A percentile compares a stretch with the other conserved stretches of the same genome.
Evolutionary conservation across 2,113 vertebrate genomes (phyloP).

Genomic region (Catagonus wagneri): DNA sequence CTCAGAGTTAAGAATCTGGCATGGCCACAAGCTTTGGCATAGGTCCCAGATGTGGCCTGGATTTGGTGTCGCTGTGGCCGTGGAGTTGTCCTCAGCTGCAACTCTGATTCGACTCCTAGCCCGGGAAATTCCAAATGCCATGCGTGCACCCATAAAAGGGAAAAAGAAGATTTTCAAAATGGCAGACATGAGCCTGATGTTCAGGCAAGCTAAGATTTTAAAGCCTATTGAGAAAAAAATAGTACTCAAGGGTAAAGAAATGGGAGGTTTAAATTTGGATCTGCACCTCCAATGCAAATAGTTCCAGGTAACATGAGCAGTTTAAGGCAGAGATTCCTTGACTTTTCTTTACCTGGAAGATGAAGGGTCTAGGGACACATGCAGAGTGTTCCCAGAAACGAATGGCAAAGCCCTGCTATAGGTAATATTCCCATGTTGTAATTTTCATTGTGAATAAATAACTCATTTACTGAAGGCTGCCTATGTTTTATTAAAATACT

Average conservation of each 20-base stretch:
- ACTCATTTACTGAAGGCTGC: not conserved
- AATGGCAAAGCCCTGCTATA: not conserved
- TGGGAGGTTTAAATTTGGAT: not conserved
- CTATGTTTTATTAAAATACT: constrained; percentile 52
- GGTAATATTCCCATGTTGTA: not conserved
- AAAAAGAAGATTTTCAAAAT: not conserved
- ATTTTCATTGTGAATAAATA: constrained; percentile 47
- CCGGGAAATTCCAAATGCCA: too few relatives aligned
- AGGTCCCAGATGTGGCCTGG: too few relatives aligned
- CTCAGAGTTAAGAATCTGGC: too few relatives aligned
- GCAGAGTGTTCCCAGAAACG: not conserved
- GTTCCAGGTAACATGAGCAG: not conserved
- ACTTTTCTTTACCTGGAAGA: not conserved
- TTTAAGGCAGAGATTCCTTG: not conserved
- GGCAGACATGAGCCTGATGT: not conserved
- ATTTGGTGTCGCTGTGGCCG: too few relatives aligned
- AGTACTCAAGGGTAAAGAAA: constrained; percentile 11
- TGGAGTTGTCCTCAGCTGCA: too few relatives aligned
- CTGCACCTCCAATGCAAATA: not conserved
- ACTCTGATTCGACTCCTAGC: too few relatives aligned
- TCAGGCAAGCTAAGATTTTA: not conserved
- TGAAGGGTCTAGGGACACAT: not conserved
- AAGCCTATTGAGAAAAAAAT: not conserved
- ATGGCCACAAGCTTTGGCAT: too few relatives aligned
- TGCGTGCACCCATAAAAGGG: too few relatives aligned